Conservation (phyloP, 2,113 vertebrate genomes). For the Chloebia gouldiae region DNA sequence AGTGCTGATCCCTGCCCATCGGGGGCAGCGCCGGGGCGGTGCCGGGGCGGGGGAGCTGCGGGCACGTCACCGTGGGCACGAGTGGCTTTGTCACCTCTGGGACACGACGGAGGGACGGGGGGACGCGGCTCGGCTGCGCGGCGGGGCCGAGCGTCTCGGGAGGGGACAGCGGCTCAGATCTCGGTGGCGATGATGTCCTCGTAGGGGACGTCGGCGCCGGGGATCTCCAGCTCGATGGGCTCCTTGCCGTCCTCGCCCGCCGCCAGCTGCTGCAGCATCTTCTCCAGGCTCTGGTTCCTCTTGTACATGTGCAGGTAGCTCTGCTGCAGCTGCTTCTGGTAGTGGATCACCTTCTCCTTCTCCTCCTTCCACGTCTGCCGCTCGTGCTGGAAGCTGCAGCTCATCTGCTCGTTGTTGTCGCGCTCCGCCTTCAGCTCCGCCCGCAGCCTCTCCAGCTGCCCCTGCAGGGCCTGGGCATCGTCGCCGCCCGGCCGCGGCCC, state of each 20-base stretch:
- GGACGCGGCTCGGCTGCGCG: neutral
- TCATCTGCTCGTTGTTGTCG: constrained; percentile 84
- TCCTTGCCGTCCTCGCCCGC: constrained; percentile 76
- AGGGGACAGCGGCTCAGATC: constrained; percentile 75
- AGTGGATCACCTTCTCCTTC: constrained; percentile 94
- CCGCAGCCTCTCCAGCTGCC: constrained; percentile 83
- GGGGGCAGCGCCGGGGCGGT: neutral
- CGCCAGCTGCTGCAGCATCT: constrained; percentile 86
- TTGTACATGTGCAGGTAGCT: constrained; percentile 96
- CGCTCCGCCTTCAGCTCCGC: constrained; percentile 83
- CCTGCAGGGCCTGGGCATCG: constrained; percentile 78
- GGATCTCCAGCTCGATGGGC: constrained; percentile 79
- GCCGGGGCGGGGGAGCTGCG: neutral
- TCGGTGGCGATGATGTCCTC: constrained; percentile 93
- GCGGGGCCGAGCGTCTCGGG: neutral
- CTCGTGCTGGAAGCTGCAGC: constrained; percentile 85
- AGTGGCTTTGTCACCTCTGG: constrained; percentile 23
- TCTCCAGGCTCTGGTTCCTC: constrained; percentile 93
- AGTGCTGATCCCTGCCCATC: neutral
- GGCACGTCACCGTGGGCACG: constrained; percentile 35
- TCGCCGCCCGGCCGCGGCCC: neutral
- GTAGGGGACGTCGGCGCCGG: constrained; percentile 84
- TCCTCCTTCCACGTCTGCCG: constrained; percentile 91
- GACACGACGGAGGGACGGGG: neutral
- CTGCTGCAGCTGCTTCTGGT: constrained; percentile 96